Conservation (phyloP, 2,797 vertebrate species). For the Amphiprion clarkii region DNA sequence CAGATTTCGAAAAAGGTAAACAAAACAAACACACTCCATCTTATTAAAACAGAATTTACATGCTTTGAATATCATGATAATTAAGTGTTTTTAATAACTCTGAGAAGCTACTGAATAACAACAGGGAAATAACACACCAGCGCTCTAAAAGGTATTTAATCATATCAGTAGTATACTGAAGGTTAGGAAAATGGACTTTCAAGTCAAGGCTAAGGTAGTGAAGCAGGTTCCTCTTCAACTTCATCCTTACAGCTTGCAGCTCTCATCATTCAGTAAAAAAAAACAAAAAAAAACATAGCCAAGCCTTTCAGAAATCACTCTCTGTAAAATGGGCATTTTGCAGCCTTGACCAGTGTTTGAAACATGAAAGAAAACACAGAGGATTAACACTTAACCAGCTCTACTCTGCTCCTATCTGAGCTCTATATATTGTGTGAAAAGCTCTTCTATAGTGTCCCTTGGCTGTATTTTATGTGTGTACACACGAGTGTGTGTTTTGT, state of each 20-base stretch:
- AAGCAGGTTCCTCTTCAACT: neutral
- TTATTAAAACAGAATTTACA: slow-evolving; percentile 12
- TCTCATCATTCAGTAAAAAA: slow-evolving; percentile 27
- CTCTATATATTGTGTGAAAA: neutral
- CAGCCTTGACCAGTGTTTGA: slow-evolving; percentile 28
- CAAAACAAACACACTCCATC: neutral
- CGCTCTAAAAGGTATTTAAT: neutral
- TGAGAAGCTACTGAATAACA: neutral
- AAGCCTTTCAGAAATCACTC: slow-evolving; percentile 20
- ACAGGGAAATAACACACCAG: neutral
- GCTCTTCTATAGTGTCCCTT: slow-evolving; percentile 11
- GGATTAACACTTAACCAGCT: slow-evolving; percentile 7
- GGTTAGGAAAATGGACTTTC: slow-evolving; percentile 8
- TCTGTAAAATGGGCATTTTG: slow-evolving; percentile 9
- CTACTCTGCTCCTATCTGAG: neutral
- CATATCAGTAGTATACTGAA: neutral
- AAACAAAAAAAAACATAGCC: neutral
- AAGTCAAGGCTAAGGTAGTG: slow-evolving; percentile 12
- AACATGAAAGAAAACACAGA: slow-evolving; percentile 10
- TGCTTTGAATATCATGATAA: neutral
- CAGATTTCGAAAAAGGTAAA: slow-evolving; percentile 12
- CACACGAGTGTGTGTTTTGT: neutral
- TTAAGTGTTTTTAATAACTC: neutral
- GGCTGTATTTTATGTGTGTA: neutral
- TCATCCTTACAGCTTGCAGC: neutral